These are phyloP conservation scores for Drosophila seclusa DNA, from an alignment of 2,888 invertebrate genomes.

Conservation along the genomic window DNA sequence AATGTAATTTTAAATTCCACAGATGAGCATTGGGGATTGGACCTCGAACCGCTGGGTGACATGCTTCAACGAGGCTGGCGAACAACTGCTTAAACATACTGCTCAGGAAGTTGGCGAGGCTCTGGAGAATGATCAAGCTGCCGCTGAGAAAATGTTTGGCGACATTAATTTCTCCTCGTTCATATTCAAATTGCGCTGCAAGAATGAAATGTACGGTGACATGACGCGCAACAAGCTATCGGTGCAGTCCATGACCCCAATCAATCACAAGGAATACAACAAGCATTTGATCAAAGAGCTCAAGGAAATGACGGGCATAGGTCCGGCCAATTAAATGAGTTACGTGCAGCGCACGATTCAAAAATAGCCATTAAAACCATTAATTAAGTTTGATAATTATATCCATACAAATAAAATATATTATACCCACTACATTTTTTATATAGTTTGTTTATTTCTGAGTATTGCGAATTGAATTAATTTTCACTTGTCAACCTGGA, in stretches of 20 bases:
- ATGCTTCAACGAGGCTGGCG: slow-evolving; percentile 94
- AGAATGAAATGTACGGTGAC: slow-evolving; percentile 94
- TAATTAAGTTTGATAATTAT: slow-evolving; percentile 24
- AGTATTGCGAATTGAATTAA: slow-evolving; percentile 9
- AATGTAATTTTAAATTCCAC: slow-evolving; percentile 13
- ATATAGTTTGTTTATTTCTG: slow-evolving; percentile 19
- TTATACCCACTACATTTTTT: background rate
- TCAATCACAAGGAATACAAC: slow-evolving; percentile 92
- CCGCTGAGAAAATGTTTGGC: slow-evolving; percentile 89
- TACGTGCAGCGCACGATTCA: slow-evolving; percentile 45
- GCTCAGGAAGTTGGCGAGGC: slow-evolving; percentile 92
- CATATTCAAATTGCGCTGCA: slow-evolving; percentile 93
- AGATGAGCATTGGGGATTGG: slow-evolving; percentile 95
- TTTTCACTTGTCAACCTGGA: slow-evolving; percentile 6
- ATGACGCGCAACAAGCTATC: slow-evolving; percentile 89
- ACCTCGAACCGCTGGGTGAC: slow-evolving; percentile 96
- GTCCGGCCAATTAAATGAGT: slow-evolving; percentile 57
- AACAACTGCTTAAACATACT: slow-evolving; percentile 89
- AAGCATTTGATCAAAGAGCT: slow-evolving; percentile 90
- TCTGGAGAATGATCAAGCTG: slow-evolving; percentile 88
- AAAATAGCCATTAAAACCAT: slow-evolving; percentile 17
- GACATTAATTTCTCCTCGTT: slow-evolving; percentile 92
- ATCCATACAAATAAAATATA: slow-evolving; percentile 24
- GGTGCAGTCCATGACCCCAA: slow-evolving; percentile 88
- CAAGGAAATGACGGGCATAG: slow-evolving; percentile 87